Percentiles rank a stretch among this genome's conserved stretches.
These are phyloP conservation scores for Apantesis nais DNA, from an alignment of 2,888 invertebrate species.

Conservation along the genomic window DNA sequence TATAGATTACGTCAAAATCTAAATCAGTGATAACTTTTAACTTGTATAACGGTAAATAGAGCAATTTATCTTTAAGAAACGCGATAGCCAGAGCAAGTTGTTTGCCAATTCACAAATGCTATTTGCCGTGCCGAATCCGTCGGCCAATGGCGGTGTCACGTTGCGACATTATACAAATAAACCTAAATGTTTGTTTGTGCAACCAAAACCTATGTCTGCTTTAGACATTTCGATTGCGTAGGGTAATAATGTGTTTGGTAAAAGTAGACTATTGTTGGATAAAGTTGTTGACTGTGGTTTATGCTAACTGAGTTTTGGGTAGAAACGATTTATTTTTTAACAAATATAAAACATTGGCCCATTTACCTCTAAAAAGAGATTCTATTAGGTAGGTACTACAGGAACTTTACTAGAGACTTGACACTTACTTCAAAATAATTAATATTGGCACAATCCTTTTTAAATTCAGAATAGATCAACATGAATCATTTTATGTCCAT, in stretches of 20 bases:
- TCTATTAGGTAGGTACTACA: background rate
- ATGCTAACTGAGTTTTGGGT: background rate
- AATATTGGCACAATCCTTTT: too few relatives aligned
- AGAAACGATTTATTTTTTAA: background rate
- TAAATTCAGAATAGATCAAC: too few relatives aligned
- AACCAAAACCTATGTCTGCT: slow-evolving; percentile 73
- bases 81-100: slow-evolving; percentile 75
- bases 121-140: slow-evolving; percentile 78
- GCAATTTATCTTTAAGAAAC: slow-evolving; percentile 59
- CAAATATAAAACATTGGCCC: background rate
- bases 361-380: background rate
- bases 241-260: slow-evolving; percentile 51
- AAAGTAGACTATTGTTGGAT: slow-evolving; percentile 25
- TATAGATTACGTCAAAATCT: background rate
- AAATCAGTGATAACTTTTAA: background rate
- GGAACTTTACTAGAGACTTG: background rate
- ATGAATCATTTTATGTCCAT: too few relatives aligned
- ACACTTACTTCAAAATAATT: background rate
- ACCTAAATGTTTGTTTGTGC: slow-evolving; percentile 74
- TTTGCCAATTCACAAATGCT: slow-evolving; percentile 79
- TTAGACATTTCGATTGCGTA: slow-evolving; percentile 65
- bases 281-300: slow-evolving; percentile 4
- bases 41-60: slow-evolving; percentile 7
- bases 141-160: slow-evolving; percentile 80
- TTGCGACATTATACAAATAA: slow-evolving; percentile 71